These are phyloP conservation scores for Oreochromis niloticus DNA, from an alignment of 2,113 vertebrate genomes.

Conservation along the genomic window DNA sequence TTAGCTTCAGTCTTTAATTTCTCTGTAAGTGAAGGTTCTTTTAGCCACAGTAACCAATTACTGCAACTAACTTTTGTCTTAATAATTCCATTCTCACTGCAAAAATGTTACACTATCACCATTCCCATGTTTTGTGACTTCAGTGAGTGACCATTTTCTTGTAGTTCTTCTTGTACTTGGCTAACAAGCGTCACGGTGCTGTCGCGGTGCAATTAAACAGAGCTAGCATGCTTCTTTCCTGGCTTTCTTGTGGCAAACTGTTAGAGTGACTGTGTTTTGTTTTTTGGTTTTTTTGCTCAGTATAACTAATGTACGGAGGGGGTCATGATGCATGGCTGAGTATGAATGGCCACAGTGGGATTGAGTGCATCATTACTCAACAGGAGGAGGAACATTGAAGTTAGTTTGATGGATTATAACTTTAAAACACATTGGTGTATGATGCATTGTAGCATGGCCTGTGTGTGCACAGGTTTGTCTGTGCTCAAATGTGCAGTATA, in stretches of 20 bases:
- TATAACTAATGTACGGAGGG: neutral
- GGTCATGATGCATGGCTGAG: neutral
- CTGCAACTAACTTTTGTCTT: neutral
- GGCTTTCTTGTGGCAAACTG: neutral
- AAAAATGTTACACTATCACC: constrained; percentile 6
- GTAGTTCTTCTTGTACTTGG: neutral
- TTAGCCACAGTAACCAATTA: neutral
- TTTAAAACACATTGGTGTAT: neutral
- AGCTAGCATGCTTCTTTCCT: neutral
- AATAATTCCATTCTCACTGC: constrained; percentile 1
- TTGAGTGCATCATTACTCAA: constrained; percentile 29
- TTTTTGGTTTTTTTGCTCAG: neutral
- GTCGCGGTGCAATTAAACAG: neutral
- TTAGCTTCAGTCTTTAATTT: constrained; percentile 16
- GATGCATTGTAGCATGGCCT: neutral
- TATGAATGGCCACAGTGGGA: neutral
- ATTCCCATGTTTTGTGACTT: constrained; percentile 2
- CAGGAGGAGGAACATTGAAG: neutral
- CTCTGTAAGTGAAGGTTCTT: neutral
- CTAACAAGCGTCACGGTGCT: neutral
- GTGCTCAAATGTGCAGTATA: neutral
- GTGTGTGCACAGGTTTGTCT: neutral
- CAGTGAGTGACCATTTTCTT: neutral
- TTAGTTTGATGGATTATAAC: constrained; percentile 9
- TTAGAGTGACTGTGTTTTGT: neutral